Conservation (phyloP, 2,797 vertebrate species). For the Spinus olivaceus region DNA sequence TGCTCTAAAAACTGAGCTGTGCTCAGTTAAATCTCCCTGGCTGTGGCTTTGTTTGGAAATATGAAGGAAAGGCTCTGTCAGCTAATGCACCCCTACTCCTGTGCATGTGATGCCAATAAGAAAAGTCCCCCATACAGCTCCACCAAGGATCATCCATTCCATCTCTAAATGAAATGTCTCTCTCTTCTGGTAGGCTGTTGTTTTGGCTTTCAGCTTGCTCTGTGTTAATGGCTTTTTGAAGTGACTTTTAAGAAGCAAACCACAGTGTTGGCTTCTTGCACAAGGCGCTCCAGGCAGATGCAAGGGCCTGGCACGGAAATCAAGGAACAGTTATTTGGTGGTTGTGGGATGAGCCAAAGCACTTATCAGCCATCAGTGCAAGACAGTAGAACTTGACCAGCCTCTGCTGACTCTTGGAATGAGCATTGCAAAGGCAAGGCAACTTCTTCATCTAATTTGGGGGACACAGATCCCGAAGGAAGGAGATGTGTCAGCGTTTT, state of each 20-base stretch:
- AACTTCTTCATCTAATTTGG: background rate
- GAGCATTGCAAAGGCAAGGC: background rate
- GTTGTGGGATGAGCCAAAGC: background rate
- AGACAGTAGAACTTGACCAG: background rate
- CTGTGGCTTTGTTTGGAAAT: background rate
- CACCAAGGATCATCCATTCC: background rate
- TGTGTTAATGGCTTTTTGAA: background rate
- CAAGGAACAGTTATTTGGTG: background rate
- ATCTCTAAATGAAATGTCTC: background rate
- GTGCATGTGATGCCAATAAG: accelerated
- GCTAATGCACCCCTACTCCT: background rate
- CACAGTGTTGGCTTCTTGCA: background rate
- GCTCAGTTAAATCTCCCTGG: background rate
- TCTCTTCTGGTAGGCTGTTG: background rate
- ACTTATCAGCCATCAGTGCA: background rate
- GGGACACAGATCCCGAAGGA: background rate
- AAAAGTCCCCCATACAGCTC: accelerated
- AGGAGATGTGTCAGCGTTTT: background rate
- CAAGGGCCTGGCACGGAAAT: background rate
- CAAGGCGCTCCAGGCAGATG: background rate
- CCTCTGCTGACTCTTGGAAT: background rate
- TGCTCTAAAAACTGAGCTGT: background rate
- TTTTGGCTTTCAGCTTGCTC: background rate
- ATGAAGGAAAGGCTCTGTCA: background rate
- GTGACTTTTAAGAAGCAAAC: background rate